Base-by-base conservation (phyloP, 2,797 vertebrate species). In the Anolis apletophallus region DNA sequence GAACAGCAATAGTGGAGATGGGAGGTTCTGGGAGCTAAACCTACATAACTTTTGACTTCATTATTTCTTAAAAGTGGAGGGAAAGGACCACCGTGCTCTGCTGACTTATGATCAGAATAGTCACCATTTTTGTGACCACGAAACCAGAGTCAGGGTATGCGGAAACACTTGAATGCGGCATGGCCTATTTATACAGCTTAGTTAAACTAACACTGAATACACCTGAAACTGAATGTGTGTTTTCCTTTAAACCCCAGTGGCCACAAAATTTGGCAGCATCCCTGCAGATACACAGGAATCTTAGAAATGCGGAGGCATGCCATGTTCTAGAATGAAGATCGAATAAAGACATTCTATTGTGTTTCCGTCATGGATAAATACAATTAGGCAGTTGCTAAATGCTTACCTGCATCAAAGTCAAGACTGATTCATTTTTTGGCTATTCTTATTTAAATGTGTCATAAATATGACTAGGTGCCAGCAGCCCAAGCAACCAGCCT, bases 401-500 rank as follows among this genome's bases (percentile, higher is more conserved):
- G 0, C 84, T 85, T 88, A 29, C 46, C n/a, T 71, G 21, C 67
- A 54, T 50, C 69, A 85, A 91, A 90, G 21, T 81, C 68, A 88
- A 74, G 19, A 29, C 77, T 84, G 61, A 29, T 40, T 85, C 81
- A 91, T 83, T 91, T 87, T 76, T 77, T 75, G 78, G 3, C 34
- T 83, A 26, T 57, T 92, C 87, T 90, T 88, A 81, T 93, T 91
- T 55, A 88, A 86, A 78, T 87, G 69, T 17, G 54, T 87, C 46
- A 23, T 71, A 88, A 89, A 29, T 23, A 8, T 88, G 50, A 90
- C 55, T 83, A 80, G 87, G 68, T 89, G 68, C 46, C 26, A 86
- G 87, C 64, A 87, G 23, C 71, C 46, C 86, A 74, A 93, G 77
- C 79, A 90, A 77, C 29, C 16, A 88, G 74, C 34, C 52, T 69